Conservation (phyloP, 2,797 vertebrate genomes). For the Enteromius thamalakanensis region DNA sequence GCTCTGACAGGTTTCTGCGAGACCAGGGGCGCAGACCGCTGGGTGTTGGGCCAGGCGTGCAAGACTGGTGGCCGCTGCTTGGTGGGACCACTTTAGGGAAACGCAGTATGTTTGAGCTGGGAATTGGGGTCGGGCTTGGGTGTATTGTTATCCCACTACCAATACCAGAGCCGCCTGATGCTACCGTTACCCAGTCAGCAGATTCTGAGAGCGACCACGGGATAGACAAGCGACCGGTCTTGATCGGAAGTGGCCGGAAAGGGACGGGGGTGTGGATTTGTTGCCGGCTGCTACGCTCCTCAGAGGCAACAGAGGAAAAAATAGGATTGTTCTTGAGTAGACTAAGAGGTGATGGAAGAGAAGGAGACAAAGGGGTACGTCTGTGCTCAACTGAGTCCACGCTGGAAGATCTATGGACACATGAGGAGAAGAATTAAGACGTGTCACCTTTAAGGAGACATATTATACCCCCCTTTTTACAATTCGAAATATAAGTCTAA, state of each 20-base stretch:
- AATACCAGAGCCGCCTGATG: conserved; percentile 29
- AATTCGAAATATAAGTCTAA: not conserved
- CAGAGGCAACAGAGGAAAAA: conserved; percentile 51
- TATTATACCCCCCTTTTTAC: not conserved
- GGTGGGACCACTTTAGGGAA: conserved; percentile 62
- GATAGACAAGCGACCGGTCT: conserved; percentile 56
- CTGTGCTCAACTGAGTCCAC: conserved; percentile 61
- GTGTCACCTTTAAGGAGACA: not conserved
- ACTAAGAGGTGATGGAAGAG: conserved; percentile 39
- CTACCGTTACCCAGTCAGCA: conserved; percentile 67
- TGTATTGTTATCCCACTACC: conserved; percentile 45
- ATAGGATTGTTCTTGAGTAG: conserved; percentile 47
- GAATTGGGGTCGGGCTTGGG: conserved; percentile 39
- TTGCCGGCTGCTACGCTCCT: conserved; percentile 62
- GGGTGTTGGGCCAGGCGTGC: conserved; percentile 12
- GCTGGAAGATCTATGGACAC: conserved; percentile 57
- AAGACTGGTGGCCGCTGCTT: conserved; percentile 46
- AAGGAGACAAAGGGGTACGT: conserved; percentile 29
- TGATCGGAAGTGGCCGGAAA: conserved; percentile 73
- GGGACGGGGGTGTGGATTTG: conserved; percentile 70
- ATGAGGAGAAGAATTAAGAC: conserved; percentile 23
- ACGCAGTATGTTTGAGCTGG: conserved; percentile 49
- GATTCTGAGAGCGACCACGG: conserved; percentile 70
- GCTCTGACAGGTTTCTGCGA: conserved; percentile 57
- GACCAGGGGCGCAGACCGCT: not conserved